Evolutionary conservation across 1,140 invertebrate species (phyloP).

Genomic region (Wasmannia auropunctata): DNA sequence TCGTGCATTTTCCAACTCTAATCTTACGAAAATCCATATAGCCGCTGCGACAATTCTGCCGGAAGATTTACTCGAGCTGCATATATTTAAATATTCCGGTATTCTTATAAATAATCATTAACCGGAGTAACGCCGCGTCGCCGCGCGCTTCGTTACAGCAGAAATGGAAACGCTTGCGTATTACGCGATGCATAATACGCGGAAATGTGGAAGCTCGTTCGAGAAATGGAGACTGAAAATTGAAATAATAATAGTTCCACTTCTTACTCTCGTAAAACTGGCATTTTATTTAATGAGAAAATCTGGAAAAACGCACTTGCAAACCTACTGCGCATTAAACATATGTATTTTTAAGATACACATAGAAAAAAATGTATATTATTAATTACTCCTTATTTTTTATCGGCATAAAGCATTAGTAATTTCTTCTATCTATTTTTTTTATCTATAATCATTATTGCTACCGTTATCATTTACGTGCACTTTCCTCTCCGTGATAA

Average conservation of each 20-base stretch:
- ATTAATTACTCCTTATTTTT: background rate
- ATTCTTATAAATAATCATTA: slow-evolving; percentile 33
- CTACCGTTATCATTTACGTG: background rate
- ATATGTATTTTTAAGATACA: background rate
- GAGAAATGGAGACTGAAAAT: slow-evolving; percentile 19
- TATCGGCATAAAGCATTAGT: slow-evolving; percentile 2
- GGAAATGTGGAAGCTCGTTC: slow-evolving; percentile 29
- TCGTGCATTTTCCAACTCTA: background rate
- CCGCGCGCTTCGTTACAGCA: background rate
- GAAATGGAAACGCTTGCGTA: slow-evolving; percentile 8
- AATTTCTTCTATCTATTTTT: no score
- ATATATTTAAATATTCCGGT: background rate
- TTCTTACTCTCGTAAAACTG: background rate
- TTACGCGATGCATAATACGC: background rate
- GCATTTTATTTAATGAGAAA: slow-evolving; percentile 23
- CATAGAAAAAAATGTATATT: background rate
- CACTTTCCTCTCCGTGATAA: background rate
- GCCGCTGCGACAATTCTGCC: background rate
- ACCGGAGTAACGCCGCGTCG: background rate
- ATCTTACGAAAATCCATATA: background rate
- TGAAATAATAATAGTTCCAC: slow-evolving; percentile 24
- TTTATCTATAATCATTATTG: background rate
- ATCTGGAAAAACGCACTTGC: background rate
- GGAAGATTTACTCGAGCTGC: background rate
- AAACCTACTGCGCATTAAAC: background rate